Conservation (phyloP, 2,113 vertebrate species). For the Pagrus major region DNA sequence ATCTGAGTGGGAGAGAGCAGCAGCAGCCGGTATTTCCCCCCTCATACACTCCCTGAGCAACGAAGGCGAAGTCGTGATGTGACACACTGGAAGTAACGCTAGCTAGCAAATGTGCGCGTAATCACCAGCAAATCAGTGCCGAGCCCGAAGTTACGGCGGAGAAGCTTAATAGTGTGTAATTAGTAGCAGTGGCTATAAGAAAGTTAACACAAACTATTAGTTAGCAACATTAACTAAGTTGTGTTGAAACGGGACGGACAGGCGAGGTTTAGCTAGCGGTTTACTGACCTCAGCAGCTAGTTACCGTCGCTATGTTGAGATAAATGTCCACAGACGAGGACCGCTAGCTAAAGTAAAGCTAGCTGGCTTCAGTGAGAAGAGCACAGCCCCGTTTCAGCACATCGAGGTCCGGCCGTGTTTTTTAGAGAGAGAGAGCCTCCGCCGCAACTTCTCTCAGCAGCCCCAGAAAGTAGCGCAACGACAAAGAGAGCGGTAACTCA, state of each 20-base stretch:
- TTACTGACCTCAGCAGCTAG: conserved; percentile 2
- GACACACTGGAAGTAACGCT: conserved; percentile 16
- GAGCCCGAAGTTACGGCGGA: conserved; percentile 13
- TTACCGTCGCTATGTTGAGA: not conserved
- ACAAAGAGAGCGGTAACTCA: conserved; percentile 67
- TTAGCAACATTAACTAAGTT: conserved; percentile 9
- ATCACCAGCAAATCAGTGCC: not conserved
- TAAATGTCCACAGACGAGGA: conserved; percentile 4
- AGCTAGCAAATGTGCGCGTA: conserved; percentile 6
- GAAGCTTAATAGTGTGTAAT: conserved; percentile 3
- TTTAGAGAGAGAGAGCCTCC: too few relatives aligned
- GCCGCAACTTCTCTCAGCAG: conserved; percentile 40
- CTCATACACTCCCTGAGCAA: conserved; percentile 15
- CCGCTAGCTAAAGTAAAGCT: conserved; percentile 33
- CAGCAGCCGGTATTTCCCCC: conserved; percentile 15
- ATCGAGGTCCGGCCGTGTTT: not conserved
- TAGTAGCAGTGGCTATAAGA: not conserved
- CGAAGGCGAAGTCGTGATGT: conserved; percentile 25
- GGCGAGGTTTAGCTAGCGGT: conserved; percentile 32
- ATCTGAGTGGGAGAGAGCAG: conserved; percentile 25
- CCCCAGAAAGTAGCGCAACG: conserved; percentile 9
- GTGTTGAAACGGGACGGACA: conserved; percentile 5
- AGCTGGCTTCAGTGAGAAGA: conserved; percentile 1
- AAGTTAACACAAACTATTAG: conserved; percentile 2
- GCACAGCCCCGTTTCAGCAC: conserved; percentile 8